Evolutionary conservation across 2,113 vertebrate genomes (phyloP), one percentile per base, ranked within the genome.

Genomic region (Nothobranchius furzeri): DNA sequence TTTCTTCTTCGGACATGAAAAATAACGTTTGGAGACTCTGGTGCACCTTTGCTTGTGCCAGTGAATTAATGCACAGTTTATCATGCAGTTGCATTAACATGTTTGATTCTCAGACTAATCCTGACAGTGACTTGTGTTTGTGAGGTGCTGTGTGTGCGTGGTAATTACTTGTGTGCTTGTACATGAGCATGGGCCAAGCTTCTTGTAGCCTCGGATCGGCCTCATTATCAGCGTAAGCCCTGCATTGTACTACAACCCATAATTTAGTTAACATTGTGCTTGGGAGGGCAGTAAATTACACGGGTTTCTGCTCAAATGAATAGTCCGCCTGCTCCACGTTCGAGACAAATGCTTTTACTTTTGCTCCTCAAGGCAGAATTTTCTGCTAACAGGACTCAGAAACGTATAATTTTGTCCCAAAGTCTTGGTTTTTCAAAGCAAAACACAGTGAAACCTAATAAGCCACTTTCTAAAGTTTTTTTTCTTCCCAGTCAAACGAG

Each of bases 191-290:
- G 2, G 14, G 64, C 79, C 77, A 81, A 71, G 71, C 72, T 64
- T 60, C 63, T 76, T 75, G 67, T 60, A 79, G 69, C 61, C 15
- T 20, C 20, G 20, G n/a, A 86, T 69, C 50, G 75, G 60, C 71
- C 75, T 83, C 83, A 83, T 85, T 90, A 85, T 88, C 83, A 87
- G 64, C 67, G 68, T 68, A 82, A 79, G 73, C 83, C 84, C 85
- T 86, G 82, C 88, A 82, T 87, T 88, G 85, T 86, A 78, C 84
- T 88, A 85, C 83, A 91, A 82, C 84, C 70, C 17, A 68, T 87
- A 90, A 91, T 92, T 91, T 87, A 85, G 78, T 85, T 87, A 84
- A 83, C 78, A 87, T 88, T 89, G 86, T 73, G 81, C 78, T 77
- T 68, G 68, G 75, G 64, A 73, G 78, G 75, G 78, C 76, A 76